A percentile compares a stretch with the other conserved stretches of the same genome.
Conservation (phyloP, 2,797 vertebrate species). For the Hemitrygon akajei region DNA sequence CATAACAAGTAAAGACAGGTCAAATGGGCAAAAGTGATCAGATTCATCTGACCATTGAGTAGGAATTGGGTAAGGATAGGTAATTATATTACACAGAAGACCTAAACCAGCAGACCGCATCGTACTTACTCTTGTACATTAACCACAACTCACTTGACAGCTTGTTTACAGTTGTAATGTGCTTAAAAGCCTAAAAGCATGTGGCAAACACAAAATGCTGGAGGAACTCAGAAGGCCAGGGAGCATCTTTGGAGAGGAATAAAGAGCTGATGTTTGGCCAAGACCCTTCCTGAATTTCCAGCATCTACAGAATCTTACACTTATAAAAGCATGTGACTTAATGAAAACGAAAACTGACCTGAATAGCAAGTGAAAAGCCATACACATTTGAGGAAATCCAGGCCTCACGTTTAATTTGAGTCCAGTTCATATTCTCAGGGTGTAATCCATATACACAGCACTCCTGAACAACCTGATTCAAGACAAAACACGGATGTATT, state of each 20-base stretch:
- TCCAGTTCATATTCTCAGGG: constrained; percentile 80
- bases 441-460: constrained; percentile 79
- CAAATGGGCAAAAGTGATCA: neutral
- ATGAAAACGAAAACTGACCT: constrained; percentile 61
- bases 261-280: no score
- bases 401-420: constrained; percentile 84
- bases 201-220: neutral
- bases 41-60: neutral
- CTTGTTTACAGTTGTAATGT: neutral
- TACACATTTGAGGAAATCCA: constrained; percentile 88
- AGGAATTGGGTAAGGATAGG: neutral
- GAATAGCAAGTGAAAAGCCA: constrained; percentile 82
- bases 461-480: constrained; percentile 78
- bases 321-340: neutral
- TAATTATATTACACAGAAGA: neutral
- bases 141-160: neutral
- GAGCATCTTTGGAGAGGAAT: no score
- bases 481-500: neutral
- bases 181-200: neutral
- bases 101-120: neutral
- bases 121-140: neutral
- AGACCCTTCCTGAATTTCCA: no score
- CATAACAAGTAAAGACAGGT: neutral
- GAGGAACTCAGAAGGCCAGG: no score
- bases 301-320: no score